Evolutionary conservation across 2,113 vertebrate genomes (phyloP), one percentile per base, ranked within the genome.

Genomic region (Mastomys natalensis): DNA sequence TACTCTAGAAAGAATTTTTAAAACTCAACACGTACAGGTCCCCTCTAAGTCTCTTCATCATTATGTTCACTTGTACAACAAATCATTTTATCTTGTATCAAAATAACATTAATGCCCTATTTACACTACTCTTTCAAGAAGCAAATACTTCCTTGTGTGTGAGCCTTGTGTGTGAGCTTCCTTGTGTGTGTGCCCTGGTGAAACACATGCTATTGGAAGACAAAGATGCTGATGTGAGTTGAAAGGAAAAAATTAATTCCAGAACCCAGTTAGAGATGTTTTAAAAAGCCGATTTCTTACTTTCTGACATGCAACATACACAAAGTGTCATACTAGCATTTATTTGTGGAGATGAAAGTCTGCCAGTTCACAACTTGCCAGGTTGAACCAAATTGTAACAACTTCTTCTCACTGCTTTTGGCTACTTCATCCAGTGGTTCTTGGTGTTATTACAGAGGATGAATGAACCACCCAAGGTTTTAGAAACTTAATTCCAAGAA

Each of bases 241-340:
- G 95, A 96, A 97, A 95, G 77, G 85, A 93, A 26, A 91, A 96
- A 95, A 96, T 97, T 97, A 97, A 95, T 97, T 95, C 92, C 89
- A 95, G 95, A 95, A 89, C 15, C 66, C 92, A 96, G 89, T 95
- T 96, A 95, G 72, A 97, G 90, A 97, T 95, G 40, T 4, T 95
- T 40, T 22, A 96, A 98, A 97, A 95, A 95, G 55, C 22, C 82
- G 87, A 94, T 96, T 97, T 51, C 73, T 93, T 90, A 82, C 77
- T 96, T 94, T 91, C 87, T 95, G 73, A 96, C 95, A 94, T 91
- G 29, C 15, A 80, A 43, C 72, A 94, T 88, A 93, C 53, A 66
- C 94, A 84, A 96, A 97, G 95, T 88, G 72, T 91, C 85, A 89
- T 68, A 89, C n/a, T 91, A 62, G 90, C 62, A 70, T 95, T 92